A percentile compares a stretch with the other conserved stretches of the same genome.
Evolutionary conservation across 2,797 vertebrate genomes (phyloP).

Genomic region (Pseudomugil gertrudae): DNA sequence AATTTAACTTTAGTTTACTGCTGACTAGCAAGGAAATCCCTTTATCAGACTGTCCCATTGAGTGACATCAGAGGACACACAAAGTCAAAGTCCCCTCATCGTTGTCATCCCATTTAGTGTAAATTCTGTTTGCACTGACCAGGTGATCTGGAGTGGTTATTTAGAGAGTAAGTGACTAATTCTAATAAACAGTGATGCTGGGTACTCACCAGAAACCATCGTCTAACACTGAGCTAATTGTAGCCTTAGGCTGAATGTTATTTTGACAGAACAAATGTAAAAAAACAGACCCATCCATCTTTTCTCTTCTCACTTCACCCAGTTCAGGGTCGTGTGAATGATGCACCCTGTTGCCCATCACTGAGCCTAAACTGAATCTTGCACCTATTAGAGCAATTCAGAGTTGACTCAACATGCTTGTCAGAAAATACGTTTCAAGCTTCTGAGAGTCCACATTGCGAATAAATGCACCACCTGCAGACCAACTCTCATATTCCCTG

Average conservation of each 20-base stretch:
- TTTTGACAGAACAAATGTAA: conserved; percentile 2
- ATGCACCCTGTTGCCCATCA: background rate
- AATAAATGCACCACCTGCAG: background rate
- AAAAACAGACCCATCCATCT: background rate
- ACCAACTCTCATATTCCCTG: background rate
- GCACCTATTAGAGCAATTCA: background rate
- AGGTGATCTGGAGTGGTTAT: background rate
- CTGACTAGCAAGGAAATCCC: conserved; percentile 58
- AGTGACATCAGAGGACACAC: conserved; percentile 2
- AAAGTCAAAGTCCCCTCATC: background rate
- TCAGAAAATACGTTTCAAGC: background rate
- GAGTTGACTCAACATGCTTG: background rate
- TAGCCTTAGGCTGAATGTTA: background rate
- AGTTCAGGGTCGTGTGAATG: background rate
- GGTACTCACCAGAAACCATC: background rate
- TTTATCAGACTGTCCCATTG: conserved; percentile 15
- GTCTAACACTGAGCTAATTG: conserved; percentile 1
- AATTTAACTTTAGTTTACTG: conserved; percentile 44
- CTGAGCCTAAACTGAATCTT: background rate
- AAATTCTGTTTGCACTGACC: background rate
- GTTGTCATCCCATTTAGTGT: background rate
- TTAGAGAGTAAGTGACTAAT: background rate
- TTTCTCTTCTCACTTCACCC: background rate
- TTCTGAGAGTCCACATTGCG: background rate
- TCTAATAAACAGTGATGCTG: background rate